Base-by-base conservation (phyloP, 2,797 vertebrate species). In the Eospalax fontanierii region DNA sequence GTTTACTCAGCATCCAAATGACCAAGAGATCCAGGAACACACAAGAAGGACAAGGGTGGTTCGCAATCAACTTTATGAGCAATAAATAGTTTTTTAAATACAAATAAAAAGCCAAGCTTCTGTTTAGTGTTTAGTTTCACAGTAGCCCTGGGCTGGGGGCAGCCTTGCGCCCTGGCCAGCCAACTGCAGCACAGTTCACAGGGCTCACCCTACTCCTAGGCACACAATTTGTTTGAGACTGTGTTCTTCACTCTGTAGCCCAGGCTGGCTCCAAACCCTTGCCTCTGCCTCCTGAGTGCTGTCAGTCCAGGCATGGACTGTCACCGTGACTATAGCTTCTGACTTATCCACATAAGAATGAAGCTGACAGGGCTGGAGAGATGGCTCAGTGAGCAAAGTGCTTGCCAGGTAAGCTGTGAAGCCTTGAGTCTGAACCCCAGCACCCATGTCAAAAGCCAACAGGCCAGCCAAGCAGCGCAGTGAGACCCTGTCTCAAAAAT, bases 1-100 rank as follows among this genome's bases (percentile, higher is more conserved):
- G 12, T 82, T 92, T 93, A 93, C 28, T 61, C 80, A 76, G 14
- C 80, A 26, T 61, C 65, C 70, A 82, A 94, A 73, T 15, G 11
- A 35, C 76, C 19, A 19, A 15, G 9, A 95, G 68, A 57, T 43
- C n/a, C 40, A 83, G 70, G 76, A 87, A 35, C 6, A 24, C 26
- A 26, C 0, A 24, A 26, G 61, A 26, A 35, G 63, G 21, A 28
- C 21, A 54, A 84, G 57, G 50, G 33, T 1, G 14, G 43, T 24
- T 66, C 83, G 50, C 38, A 54, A 50, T 90, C 78, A n/a, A 43
- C 61, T 65, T 93, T 61, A 80, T 30, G 18, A 90, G 70, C 68
- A 85, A 30, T 26, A 71, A 76, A 76, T 66, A 38, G n/a, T 8
- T 5, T n/a, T n/a, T n/a, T n/a, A n/a, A 6, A 38, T 10, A 38